phyloP scores from a whole-genome alignment of 1,140 invertebrate genomes.

The Tyrophagus putrescentiae region DNA sequence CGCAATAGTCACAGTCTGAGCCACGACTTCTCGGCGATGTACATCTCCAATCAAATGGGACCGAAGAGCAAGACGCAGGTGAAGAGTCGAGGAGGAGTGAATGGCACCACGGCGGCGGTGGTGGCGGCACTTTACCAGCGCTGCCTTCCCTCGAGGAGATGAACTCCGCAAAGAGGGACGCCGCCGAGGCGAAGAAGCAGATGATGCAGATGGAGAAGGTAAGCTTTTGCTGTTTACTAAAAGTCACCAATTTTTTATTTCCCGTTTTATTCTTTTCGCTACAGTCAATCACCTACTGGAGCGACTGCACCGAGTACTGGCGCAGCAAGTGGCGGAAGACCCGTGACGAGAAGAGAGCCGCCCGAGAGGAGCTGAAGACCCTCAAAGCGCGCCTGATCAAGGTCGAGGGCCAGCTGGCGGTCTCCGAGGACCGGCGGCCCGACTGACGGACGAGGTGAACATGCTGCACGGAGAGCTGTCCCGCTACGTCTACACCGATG shows the following conservation, averaged over 20 bases:
- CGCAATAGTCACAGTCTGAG: conserved; percentile 16
- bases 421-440: conserved; percentile 1
- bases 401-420: neutral
- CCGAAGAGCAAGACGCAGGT: too few species aligned
- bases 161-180: conserved; percentile 9
- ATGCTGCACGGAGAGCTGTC: conserved; percentile 4
- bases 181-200: conserved; percentile 1
- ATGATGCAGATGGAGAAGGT: conserved; percentile 17
- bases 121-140: too few species aligned
- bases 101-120: too few species aligned
- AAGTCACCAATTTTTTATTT: neutral
- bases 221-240: too few species aligned
- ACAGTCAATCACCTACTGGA: conserved; percentile 83
- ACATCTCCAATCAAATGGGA: conserved; percentile 6
- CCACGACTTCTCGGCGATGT: conserved; percentile 12
- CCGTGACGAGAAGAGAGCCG: conserved; percentile 65
- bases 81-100: too few species aligned
- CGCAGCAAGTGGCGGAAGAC: conserved; percentile 92
- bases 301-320: conserved; percentile 75
- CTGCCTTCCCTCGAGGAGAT: conserved; percentile 4
- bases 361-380: conserved; percentile 66
- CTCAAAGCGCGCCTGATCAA: conserved; percentile 48
- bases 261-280: neutral
- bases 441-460: neutral
- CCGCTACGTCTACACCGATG: neutral